A percentile compares a stretch with the other conserved stretches of the same genome.
phyloP scores from a whole-genome alignment of 2,113 vertebrate species.

The Actenoides hombroni region DNA sequence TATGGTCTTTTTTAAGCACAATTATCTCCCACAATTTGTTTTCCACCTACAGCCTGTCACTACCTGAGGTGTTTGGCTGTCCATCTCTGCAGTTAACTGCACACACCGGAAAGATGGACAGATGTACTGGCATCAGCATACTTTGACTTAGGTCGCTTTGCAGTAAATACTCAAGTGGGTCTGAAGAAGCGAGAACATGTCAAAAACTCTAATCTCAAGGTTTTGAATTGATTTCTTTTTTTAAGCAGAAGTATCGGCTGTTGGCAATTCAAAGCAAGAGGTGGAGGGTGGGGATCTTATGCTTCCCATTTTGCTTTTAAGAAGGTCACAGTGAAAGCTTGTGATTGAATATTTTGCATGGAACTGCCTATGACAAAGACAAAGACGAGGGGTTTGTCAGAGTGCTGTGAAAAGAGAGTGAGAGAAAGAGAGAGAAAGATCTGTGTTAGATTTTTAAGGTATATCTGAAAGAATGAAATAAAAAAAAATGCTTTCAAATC shows the following conservation, averaged over 20 bases:
- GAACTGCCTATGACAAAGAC: constrained; percentile 51
- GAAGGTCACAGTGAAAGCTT: constrained; percentile 58
- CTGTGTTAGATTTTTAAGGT: constrained; percentile 73
- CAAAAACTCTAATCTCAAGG: not conserved
- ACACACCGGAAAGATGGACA: not conserved
- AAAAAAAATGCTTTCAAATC: constrained; percentile 76
- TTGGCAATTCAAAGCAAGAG: constrained; percentile 32
- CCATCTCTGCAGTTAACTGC: not conserved
- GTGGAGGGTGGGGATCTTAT: not conserved
- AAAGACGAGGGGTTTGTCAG: constrained; percentile 47
- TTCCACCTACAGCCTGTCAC: not conserved
- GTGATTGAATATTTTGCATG: constrained; percentile 53
- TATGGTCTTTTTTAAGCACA: not conserved
- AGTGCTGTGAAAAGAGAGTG: not conserved
- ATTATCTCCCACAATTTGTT: not conserved
- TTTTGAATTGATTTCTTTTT: not conserved
- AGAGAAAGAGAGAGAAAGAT: constrained; percentile 41
- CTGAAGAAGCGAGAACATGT: not conserved
- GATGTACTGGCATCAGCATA: not conserved
- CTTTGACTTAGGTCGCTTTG: not conserved
- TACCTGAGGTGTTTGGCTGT: not conserved
- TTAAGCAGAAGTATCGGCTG: constrained; percentile 8
- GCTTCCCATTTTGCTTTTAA: constrained; percentile 55
- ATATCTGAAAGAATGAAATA: constrained; percentile 68
- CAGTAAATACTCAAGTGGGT: not conserved